Percentiles rank a stretch among this genome's conserved stretches.
Evolutionary conservation across 2,113 vertebrate genomes (phyloP).

Genomic region (Neolamprologus devosi): DNA sequence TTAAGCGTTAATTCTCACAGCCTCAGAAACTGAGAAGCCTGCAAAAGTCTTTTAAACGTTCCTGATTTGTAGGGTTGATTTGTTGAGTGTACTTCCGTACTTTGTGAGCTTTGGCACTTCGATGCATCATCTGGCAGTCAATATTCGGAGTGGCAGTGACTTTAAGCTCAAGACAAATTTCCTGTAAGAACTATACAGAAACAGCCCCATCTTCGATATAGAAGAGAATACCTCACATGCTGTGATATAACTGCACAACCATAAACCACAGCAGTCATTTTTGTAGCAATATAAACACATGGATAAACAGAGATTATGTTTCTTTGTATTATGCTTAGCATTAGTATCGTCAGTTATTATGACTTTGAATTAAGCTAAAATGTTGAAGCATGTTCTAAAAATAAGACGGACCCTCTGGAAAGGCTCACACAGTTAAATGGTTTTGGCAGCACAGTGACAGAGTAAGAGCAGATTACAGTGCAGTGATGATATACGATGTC

Average conservation of each 20-base stretch:
- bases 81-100: background rate
- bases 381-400: background rate
- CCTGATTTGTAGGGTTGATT: background rate
- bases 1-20: background rate
- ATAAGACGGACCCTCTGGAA: background rate
- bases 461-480: background rate
- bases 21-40: background rate
- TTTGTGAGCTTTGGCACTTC: background rate
- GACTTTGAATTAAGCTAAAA: background rate
- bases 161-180: background rate
- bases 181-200: background rate
- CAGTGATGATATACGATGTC: background rate
- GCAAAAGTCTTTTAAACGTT: background rate
- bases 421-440: background rate
- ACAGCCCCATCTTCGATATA: background rate
- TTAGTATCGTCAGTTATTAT: background rate
- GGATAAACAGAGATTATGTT: background rate
- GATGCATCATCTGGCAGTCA: background rate
- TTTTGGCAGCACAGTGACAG: background rate
- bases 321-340: background rate
- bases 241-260: background rate
- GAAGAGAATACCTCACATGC: background rate
- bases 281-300: background rate
- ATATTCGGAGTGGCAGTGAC: background rate
- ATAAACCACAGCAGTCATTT: background rate